These are phyloP conservation scores for Karalla daura DNA, from an alignment of 2,797 vertebrate genomes.

Conservation along the genomic window DNA sequence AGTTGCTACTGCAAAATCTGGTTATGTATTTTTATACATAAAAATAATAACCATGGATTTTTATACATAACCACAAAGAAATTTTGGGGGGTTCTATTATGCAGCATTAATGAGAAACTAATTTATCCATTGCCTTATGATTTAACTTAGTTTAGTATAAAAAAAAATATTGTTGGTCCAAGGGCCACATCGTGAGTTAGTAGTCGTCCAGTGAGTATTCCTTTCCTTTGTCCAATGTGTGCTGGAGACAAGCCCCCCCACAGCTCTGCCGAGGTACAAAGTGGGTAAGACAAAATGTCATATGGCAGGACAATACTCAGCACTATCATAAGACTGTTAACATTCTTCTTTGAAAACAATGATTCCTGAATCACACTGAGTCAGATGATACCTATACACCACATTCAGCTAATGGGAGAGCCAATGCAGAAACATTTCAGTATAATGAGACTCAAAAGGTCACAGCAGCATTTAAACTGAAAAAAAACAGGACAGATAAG, in stretches of 20 bases:
- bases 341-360: slow-evolving; percentile 13
- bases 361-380: slow-evolving; percentile 18
- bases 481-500: slow-evolving; percentile 35
- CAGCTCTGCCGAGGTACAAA: too few relatives aligned
- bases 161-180: too few relatives aligned
- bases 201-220: too few relatives aligned
- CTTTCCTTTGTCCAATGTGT: too few relatives aligned
- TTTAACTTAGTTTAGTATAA: too few relatives aligned
- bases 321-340: background rate
- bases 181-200: too few relatives aligned
- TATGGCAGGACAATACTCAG: background rate
- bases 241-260: too few relatives aligned
- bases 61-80: background rate
- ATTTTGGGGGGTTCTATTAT: too few relatives aligned
- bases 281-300: too few relatives aligned
- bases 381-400: slow-evolving; percentile 2
- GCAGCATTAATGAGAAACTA: too few relatives aligned
- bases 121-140: too few relatives aligned
- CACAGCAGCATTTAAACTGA: slow-evolving; percentile 17
- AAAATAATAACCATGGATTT: slow-evolving; percentile 6
- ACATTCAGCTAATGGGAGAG: slow-evolving; percentile 34
- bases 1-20: background rate
- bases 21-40: background rate
- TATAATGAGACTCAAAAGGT: slow-evolving; percentile 53
- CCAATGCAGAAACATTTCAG: slow-evolving; percentile 37